Evolutionary conservation across 1,140 invertebrate genomes (phyloP).

Genomic region (Coptotermes formosanus): DNA sequence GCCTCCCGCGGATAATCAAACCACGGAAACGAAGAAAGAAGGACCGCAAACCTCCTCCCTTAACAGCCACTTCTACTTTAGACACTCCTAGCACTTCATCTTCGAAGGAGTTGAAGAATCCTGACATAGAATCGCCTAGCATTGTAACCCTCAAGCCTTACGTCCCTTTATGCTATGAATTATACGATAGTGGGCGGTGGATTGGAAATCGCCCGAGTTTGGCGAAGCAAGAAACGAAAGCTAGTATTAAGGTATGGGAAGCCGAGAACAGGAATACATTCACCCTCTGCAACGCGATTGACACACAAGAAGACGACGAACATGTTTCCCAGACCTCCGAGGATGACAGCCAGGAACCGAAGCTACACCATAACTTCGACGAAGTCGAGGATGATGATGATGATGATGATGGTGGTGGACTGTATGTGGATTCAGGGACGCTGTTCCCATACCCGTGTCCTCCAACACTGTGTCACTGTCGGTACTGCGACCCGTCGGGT

Average conservation of each 20-base stretch:
- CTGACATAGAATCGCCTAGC: constrained; percentile 38
- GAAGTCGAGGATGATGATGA: constrained; percentile 41
- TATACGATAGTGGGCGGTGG: constrained; percentile 43
- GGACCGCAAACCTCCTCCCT: constrained; percentile 67
- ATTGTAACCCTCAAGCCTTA: constrained; percentile 47
- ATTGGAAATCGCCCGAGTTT: neutral
- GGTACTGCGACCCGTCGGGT: constrained; percentile 73
- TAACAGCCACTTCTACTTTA: neutral
- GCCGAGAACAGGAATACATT: neutral
- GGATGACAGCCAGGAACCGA: constrained; percentile 37
- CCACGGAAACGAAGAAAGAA: constrained; percentile 86
- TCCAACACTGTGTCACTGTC: constrained; percentile 67
- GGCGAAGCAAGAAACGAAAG: neutral
- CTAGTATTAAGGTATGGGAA: neutral
- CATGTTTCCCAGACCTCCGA: constrained; percentile 20
- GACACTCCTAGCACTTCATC: neutral
- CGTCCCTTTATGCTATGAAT: constrained; percentile 44
- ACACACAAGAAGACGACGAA: neutral
- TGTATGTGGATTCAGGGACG: constrained; percentile 39
- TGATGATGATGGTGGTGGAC: constrained; percentile 43
- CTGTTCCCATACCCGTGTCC: constrained; percentile 40
- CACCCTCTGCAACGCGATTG: neutral
- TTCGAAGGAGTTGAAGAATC: neutral
- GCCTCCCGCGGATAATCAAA: constrained; percentile 83
- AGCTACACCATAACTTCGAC: constrained; percentile 41